Evolutionary conservation across 2,113 vertebrate species (phyloP), one percentile per base, ranked within the genome.

Genomic region (Charina bottae): DNA sequence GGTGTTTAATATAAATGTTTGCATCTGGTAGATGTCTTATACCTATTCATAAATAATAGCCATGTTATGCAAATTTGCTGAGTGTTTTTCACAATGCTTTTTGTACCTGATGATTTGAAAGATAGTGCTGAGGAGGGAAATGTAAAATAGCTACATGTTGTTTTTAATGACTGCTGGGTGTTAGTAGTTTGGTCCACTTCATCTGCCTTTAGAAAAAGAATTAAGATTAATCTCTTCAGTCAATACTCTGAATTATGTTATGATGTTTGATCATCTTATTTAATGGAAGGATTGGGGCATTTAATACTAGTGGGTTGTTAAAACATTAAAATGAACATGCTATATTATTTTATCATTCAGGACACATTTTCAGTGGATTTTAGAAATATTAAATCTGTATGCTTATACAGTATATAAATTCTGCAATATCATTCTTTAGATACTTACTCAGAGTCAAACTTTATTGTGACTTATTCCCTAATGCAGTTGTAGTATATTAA

Each of bases 11-110:
- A 59, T 53, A 94, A 64, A 94, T 94, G 78, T 93, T 68, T 72
- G 93, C 62, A 94, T 89, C 90, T 95, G 90, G 90, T 92, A 87
- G 90, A 92, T 88, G 23, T 91, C 92, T 95, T 78, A 90, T 68
- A 93, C 90, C 83, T 83, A 28, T 87, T 90, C 54, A 90, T 10
- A 28, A 86, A 87, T 87, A 92, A 96, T 88, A 95, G 62, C 49
- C 60, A 33, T 95, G 91, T 96, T 95, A 95, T 92, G 56, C 85
- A 93, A 87, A 84, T 23, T 84, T 49, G 90, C 92, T 86, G 42
- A 24, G 3, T 15, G 49, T 68, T 28, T 72, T 83, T 83, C 49
- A 64, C 84, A 89, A 87, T 91, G 94, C 78, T 60, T 92, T 87
- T 93, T 96, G 92, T 91, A 55, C 55, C 92, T 54, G 62, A 62